Evolutionary conservation across 2,797 vertebrate species (phyloP), one percentile per base, ranked within the genome.

Genomic region (Threskiornis aethiopicus): DNA sequence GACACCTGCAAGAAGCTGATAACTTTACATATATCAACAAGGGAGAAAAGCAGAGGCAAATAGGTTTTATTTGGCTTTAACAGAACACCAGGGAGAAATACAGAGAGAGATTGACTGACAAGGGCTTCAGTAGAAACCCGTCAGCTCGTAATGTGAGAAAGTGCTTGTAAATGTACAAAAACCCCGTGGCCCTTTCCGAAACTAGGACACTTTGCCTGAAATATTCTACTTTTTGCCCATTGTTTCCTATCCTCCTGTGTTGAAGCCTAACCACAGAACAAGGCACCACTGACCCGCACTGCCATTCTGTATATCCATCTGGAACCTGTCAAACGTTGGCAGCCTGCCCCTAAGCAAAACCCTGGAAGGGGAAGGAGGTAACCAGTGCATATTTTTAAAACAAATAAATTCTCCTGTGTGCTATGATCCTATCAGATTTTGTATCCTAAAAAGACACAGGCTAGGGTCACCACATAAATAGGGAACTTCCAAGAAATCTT

Each of bases 1-100:
- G 70, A 89, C 96, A 97, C 97, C 96, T 98, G 96, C 82, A 82
- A 93, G 92, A 67, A 90, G 76, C 90, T 83, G 94, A 95, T 87
- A 92, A 88, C 91, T 86, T 90, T 88, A 90, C 80, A 57, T 96
- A 95, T 88, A 94, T 96, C 96, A 95, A 47, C 75, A 82, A 93
- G 67, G 62, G 88, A 49, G 46, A 47, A 91, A 96, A 96, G 82
- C 91, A 97, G 93, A 95, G 84, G 95, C 61, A 94, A 89, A 96
- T 55, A 96, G 85, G 62, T 86, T 97, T 96, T 81, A 84, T 94
- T 95, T 96, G 93, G 52, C 81, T 96, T 93, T 94, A 93, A 91
- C 16, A 1, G 91, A 96, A 75, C 90, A 86, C 91, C n/a, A 52
- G 96, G 76, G 96, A 96, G 57, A 95, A 89, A 89, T 84, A 84